A percentile compares a stretch with the other conserved stretches of the same genome.
Conservation (phyloP, 2,113 vertebrate genomes). For the Coptodon rendalli region DNA sequence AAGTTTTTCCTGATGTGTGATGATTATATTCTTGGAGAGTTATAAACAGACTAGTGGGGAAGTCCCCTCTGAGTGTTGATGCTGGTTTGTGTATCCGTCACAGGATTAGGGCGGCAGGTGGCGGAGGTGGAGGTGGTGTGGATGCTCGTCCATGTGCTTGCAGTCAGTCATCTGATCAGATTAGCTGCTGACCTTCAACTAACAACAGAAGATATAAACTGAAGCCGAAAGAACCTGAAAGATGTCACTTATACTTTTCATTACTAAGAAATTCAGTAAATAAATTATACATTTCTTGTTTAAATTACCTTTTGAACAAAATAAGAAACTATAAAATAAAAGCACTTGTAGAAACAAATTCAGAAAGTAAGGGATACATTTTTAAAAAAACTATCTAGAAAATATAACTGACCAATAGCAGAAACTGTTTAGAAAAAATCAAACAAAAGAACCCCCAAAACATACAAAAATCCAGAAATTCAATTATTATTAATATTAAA, state of each 20-base stretch:
- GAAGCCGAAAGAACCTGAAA: not conserved
- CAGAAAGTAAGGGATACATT: not conserved
- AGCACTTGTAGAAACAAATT: not conserved
- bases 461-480: not conserved
- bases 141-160: not conserved
- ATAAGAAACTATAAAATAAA: not conserved
- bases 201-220: not conserved
- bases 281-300: not conserved
- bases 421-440: not conserved
- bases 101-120: slow-evolving; percentile 49
- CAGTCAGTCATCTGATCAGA: slow-evolving; percentile 28
- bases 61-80: slow-evolving; percentile 26
- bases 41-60: slow-evolving; percentile 30
- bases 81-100: slow-evolving; percentile 13
- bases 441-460: fast-evolving
- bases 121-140: not conserved
- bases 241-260: not conserved
- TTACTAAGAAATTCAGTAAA: not conserved
- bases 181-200: slow-evolving; percentile 34
- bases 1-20: not conserved
- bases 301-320: not conserved
- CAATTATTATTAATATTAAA: not conserved
- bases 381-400: not conserved
- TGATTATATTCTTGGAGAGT: not conserved
- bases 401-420: not conserved